phyloP scores from a whole-genome alignment of 2,888 invertebrate species.

The Phalera bucephala region DNA sequence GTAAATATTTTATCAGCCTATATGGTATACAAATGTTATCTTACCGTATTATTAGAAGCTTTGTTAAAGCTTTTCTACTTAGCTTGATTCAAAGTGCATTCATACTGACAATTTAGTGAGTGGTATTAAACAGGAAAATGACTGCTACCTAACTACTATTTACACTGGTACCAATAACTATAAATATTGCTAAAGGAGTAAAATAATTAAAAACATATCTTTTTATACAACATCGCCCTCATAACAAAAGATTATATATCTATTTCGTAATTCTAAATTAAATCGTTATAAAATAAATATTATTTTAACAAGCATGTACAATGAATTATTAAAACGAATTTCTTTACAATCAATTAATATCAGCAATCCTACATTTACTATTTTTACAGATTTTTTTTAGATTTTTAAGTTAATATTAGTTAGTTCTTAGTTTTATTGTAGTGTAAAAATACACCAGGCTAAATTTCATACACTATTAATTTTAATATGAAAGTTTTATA shows the following conservation, averaged over 20 bases:
- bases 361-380: slow-evolving; percentile 36
- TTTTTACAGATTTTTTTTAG: slow-evolving; percentile 45
- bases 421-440: slow-evolving; percentile 36
- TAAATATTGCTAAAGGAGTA: no score
- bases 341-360: slow-evolving; percentile 31
- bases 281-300: no score
- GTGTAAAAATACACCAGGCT: slow-evolving; percentile 31
- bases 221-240: no score
- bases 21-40: slow-evolving; percentile 36
- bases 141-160: no score
- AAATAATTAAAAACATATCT: no score
- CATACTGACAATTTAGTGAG: no score
- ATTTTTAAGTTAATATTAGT: slow-evolving; percentile 44
- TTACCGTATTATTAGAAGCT: slow-evolving; percentile 44
- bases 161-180: no score
- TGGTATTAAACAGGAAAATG: no score
- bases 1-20: background rate
- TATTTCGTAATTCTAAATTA: no score
- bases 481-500: no score
- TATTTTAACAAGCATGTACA: slow-evolving; percentile 41
- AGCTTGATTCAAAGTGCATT: slow-evolving; percentile 19
- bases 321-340: slow-evolving; percentile 58
- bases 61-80: slow-evolving; percentile 59
- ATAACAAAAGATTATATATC: no score
- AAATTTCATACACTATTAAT: no score